Conservation (phyloP, 2,888 invertebrate species). For the Limnephilus lunatus region DNA sequence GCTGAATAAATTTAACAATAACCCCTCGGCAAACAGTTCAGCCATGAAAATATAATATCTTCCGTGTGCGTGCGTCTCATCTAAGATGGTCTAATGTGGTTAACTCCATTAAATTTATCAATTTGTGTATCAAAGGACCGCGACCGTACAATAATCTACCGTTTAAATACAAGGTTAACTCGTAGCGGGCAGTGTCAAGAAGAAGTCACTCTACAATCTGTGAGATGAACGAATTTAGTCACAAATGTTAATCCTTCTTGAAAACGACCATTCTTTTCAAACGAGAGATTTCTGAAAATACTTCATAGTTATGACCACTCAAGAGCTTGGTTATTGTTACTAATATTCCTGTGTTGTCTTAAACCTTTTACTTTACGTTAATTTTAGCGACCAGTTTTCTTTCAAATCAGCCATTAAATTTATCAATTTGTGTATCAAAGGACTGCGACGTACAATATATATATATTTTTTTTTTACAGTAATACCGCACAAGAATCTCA, state of each 20-base stretch:
- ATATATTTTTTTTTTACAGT: no score
- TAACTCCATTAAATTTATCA: slow-evolving; percentile 7
- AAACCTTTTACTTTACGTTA: no score
- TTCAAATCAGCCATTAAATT: neutral
- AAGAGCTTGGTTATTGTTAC: no score
- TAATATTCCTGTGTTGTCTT: no score
- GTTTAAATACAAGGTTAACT: neutral
- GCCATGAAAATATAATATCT: neutral
- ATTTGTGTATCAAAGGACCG: neutral
- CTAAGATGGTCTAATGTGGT: slow-evolving; percentile 2
- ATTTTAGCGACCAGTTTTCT: no score
- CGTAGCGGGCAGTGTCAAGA: neutral
- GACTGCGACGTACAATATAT: neutral
- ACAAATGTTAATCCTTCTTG: neutral
- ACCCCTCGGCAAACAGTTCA: neutral
- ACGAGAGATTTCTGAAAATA: no score
- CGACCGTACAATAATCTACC: neutral
- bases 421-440: neutral
- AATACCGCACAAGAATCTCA: no score
- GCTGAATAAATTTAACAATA: neutral
- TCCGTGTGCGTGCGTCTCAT: neutral
- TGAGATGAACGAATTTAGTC: neutral
- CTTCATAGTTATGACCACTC: no score
- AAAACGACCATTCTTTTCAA: no score
- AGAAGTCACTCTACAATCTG: neutral